These are phyloP conservation scores for Propithecus coquereli DNA, from an alignment of 2,113 vertebrate species.

Conservation along the genomic window DNA sequence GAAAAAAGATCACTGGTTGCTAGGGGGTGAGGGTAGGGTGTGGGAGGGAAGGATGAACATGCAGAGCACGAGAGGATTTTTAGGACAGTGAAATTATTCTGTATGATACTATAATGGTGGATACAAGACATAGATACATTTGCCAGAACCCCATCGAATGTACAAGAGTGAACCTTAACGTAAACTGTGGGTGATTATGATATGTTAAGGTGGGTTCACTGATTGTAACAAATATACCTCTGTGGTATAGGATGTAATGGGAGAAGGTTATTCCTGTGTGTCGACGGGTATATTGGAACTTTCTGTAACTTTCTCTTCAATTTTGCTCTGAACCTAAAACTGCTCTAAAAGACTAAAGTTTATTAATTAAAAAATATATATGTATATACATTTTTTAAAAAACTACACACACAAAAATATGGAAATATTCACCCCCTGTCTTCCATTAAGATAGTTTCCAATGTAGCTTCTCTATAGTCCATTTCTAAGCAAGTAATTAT, in stretches of 20 bases:
- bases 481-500: conserved; percentile 26
- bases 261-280: neutral
- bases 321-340: neutral
- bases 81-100: neutral
- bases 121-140: neutral
- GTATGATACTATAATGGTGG: neutral
- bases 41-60: neutral
- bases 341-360: neutral
- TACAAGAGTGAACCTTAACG: neutral
- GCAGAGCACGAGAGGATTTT: neutral
- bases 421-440: neutral
- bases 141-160: neutral
- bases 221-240: neutral
- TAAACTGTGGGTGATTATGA: neutral
- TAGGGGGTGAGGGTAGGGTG: neutral
- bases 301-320: neutral
- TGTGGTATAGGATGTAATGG: neutral
- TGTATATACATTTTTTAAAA: neutral
- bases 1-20: neutral
- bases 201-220: neutral
- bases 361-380: neutral
- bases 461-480: neutral
- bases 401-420: neutral
- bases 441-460: neutral
- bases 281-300: neutral